Conservation (phyloP, 2,113 vertebrate genomes). For the Tragelaphus buxtoni region DNA sequence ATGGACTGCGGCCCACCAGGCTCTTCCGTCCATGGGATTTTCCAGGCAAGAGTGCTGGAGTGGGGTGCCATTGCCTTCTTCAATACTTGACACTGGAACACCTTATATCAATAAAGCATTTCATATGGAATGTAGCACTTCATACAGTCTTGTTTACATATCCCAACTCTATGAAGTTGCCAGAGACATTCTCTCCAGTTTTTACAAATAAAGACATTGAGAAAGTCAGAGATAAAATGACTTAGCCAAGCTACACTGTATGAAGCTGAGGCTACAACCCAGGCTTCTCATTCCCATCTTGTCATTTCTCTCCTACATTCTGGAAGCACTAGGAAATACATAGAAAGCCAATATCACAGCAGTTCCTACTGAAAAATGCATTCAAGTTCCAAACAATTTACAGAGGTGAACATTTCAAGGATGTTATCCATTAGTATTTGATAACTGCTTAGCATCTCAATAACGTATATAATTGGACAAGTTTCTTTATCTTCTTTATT, state of each 20-base stretch:
- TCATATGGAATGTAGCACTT: neutral
- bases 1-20: too few relatives aligned
- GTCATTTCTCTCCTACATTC: neutral
- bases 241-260: neutral
- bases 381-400: neutral
- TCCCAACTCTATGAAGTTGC: neutral
- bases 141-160: neutral
- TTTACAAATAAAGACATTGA: neutral
- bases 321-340: neutral
- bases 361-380: neutral
- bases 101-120: neutral
- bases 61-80: too few relatives aligned
- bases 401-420: neutral
- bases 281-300: neutral
- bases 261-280: neutral
- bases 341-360: neutral
- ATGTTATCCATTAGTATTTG: neutral
- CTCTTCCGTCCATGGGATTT: too few relatives aligned
- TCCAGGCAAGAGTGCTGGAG: too few relatives aligned
- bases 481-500: slow-evolving; percentile 20
- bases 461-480: neutral
- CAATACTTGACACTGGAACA: neutral
- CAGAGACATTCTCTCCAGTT: neutral
- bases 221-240: neutral
- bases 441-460: slow-evolving; percentile 1